Conservation (phyloP, 2,113 vertebrate genomes). For the Seriola quinqueradiata region DNA sequence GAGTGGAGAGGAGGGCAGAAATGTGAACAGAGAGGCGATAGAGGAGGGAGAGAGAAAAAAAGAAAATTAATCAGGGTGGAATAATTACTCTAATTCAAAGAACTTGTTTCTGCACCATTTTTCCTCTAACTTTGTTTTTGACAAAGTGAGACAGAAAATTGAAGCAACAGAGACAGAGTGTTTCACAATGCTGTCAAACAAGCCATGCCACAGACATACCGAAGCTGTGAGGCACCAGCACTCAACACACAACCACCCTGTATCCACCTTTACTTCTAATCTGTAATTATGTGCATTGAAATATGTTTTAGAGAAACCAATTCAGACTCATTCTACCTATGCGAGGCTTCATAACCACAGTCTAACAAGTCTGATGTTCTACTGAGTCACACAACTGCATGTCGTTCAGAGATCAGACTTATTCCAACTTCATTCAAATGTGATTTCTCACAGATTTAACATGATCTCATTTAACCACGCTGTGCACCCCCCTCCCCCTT, state of each 20-base stretch:
- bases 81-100: not conserved
- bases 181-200: slow-evolving; percentile 83
- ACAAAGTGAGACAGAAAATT: slow-evolving; percentile 8
- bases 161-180: slow-evolving; percentile 2
- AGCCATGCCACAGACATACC: slow-evolving; percentile 82
- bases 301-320: slow-evolving; percentile 29
- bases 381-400: not conserved
- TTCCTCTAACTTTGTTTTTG: not conserved
- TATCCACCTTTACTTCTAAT: slow-evolving; percentile 15
- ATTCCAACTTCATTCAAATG: slow-evolving; percentile 5
- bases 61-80: slow-evolving; percentile 6
- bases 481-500: not conserved
- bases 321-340: slow-evolving; percentile 1
- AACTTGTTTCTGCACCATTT: not conserved
- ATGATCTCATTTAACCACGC: not conserved
- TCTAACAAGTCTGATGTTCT: slow-evolving; percentile 2
- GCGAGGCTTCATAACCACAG: not conserved
- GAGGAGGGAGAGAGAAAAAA: not conserved
- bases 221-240: slow-evolving; percentile 71
- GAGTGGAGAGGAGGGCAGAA: slow-evolving; percentile 11
- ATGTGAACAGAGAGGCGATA: not conserved
- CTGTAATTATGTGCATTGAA: slow-evolving; percentile 36
- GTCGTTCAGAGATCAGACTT: slow-evolving; percentile 6
- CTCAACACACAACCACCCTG: slow-evolving; percentile 28
- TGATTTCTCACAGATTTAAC: slow-evolving; percentile 17